Evolutionary conservation across 2,113 vertebrate genomes (phyloP).

Genomic region (Spheniscus mendiculus): DNA sequence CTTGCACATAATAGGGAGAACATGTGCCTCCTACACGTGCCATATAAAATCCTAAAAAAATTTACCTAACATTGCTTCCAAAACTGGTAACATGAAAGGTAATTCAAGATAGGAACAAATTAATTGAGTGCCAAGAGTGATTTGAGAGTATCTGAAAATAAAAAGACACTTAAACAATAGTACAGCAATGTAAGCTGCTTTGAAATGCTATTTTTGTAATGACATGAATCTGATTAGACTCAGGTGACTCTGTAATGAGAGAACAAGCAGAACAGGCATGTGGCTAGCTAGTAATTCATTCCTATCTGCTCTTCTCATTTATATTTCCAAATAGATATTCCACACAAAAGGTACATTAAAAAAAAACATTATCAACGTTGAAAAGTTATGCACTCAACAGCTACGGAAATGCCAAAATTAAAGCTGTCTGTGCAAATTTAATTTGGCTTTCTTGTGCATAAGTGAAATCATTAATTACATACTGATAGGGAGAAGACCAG

Average conservation of each 20-base stretch:
- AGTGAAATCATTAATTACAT: not conserved
- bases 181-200: not conserved
- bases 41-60: not conserved
- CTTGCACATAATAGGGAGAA: not conserved
- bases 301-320: not conserved
- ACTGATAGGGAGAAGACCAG: not conserved
- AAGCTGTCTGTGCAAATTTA: not conserved
- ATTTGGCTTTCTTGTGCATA: not conserved
- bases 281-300: not conserved
- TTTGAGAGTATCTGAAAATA: not conserved
- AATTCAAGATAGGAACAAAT: not conserved
- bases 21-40: not conserved
- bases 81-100: not conserved
- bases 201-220: slow-evolving; percentile 10
- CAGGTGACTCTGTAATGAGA: not conserved
- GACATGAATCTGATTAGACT: not conserved
- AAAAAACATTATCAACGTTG: not conserved
- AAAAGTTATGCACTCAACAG: not conserved
- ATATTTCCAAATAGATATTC: not conserved
- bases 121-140: not conserved
- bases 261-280: not conserved
- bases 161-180: not conserved
- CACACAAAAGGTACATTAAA: not conserved
- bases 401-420: not conserved
- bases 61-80: not conserved